Base-by-base conservation (phyloP, 2,888 invertebrate species). In the Euphydryas editha region DNA sequence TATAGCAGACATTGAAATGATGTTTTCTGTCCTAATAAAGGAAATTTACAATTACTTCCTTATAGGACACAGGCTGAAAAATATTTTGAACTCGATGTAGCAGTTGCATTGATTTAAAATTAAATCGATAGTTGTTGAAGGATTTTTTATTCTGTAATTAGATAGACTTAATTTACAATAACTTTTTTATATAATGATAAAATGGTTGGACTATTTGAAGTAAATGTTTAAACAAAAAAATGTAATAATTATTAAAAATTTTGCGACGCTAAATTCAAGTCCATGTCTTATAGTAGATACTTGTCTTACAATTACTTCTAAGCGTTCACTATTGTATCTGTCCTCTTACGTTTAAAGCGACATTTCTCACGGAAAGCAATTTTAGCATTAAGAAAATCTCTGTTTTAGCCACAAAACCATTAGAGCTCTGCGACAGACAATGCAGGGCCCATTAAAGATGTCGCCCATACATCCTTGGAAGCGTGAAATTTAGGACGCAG, bases 361-460 rank as follows among this genome's bases (percentile, higher is more conserved):
- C 47, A 55, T 67, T 63, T 49, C 18, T 37, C 59, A 63, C 67
- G 54, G 59, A 68, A 67, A 68, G 57, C 67, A 60, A 60, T 65
- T 67, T 30, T 11, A 62, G 49, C 69, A 62, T 67, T 70, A 70
- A 68, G 62, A 68, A 68, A 70, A 70, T 70, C 68, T 70, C 68
- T 65, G 57, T 46, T 62, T 58, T 62, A 68, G 62, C 70, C 68
- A 65, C 70, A 68, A 56, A 68, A 62, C 65, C 70, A 68, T 70
- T 70, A 70, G 57, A 42, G 62, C 62, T 54, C 59, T 57, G 58
- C 65, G 62, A 65, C 68, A 70, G 68, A 70, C 68, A 70, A 70
- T 70, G 68, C 65, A 65, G 59, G 65, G 59, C 62, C 68, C 70
- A 68, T 70, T 70, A 68, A 65, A 70, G 70, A 63, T 57, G 65